Evolutionary conservation across 1,140 invertebrate genomes (phyloP), one percentile per base, ranked within the genome.

Genomic region (Anastatus disparis): DNA sequence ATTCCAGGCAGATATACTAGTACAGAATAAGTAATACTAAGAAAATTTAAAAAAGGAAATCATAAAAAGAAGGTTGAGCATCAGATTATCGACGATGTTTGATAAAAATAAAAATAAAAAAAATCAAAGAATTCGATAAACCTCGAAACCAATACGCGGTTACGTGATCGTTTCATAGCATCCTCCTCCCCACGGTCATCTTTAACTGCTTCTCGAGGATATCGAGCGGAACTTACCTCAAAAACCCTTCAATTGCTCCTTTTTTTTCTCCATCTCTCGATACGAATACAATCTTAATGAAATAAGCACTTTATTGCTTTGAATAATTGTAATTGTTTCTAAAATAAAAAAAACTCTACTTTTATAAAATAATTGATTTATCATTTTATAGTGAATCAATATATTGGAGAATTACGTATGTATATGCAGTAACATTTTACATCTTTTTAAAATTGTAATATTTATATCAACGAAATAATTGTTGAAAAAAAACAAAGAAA

Each of bases 121-220:
- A 59, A 59, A 74, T 75, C 67, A 71, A 77, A 77, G 78, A 77
- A 77, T 73, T 75, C 79, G 77, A 79, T 78, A 78, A 80, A 79
- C 75, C 76, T 75, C 72, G 70, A 72, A 75, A 74, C 73, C 72
- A 56, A 61, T 59, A n/a, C 68, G 55, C 68, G 67, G 68, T 69
- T 72, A 42, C 70, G 48, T 52, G 40, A 62, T 42, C 70, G 29
- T n/a, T 31, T 27, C 35, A 55, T 62, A 48, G 38, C 27, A 9
- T 10, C 2, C 24, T 9, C 55, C 48, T 27, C 56, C 65, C 44
- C 27, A n/a, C n/a, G n/a, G n/a, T n/a, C n/a, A n/a, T n/a, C n/a
- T n/a, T n/a, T n/a, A 29, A 15, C 53, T 61, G n/a, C 13, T 55
- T 38, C 50, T 44, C 42, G 55, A 66, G 29, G 62, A 66, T 71